Conservation (phyloP, 2,797 vertebrate species). For the Phoebastria nigripes region DNA sequence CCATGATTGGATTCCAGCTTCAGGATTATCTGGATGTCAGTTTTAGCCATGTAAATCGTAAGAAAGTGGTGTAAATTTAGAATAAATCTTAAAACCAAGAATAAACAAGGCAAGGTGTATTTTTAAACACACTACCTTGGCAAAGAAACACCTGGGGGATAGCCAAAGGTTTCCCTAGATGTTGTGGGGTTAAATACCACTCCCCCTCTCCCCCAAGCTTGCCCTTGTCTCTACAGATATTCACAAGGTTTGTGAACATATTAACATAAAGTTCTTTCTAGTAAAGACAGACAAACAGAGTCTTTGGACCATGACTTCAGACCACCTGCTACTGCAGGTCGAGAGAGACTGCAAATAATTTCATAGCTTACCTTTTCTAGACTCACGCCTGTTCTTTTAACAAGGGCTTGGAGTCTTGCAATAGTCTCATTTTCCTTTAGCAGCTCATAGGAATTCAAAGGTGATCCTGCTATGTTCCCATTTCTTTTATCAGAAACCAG, state of each 20-base stretch:
- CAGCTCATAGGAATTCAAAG: slow-evolving; percentile 88
- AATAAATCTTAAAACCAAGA: neutral
- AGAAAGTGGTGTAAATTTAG: neutral
- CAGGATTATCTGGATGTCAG: neutral
- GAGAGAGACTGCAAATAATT: neutral
- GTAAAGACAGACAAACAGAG: neutral
- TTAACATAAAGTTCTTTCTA: neutral
- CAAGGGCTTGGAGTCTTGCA: slow-evolving; percentile 92
- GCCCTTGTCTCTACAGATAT: neutral
- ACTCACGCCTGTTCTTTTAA: slow-evolving; percentile 95
- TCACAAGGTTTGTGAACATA: neutral
- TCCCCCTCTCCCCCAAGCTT: neutral
- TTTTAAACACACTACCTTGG: neutral
- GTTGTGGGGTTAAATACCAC: neutral
- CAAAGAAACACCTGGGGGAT: neutral
- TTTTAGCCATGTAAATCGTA: neutral
- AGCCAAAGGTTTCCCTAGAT: neutral
- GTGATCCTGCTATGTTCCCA: slow-evolving; percentile 89
- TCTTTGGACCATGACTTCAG: neutral
- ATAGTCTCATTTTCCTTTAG: slow-evolving; percentile 97
- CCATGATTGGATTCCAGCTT: neutral
- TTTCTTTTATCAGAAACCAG: slow-evolving; percentile 93
- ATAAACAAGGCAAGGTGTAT: neutral
- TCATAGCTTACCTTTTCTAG: slow-evolving; percentile 86
- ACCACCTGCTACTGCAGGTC: neutral